Percentiles rank a stretch among this genome's conserved stretches.
Conservation (phyloP, 2,797 vertebrate species). For the Neoniphon sammara region DNA sequence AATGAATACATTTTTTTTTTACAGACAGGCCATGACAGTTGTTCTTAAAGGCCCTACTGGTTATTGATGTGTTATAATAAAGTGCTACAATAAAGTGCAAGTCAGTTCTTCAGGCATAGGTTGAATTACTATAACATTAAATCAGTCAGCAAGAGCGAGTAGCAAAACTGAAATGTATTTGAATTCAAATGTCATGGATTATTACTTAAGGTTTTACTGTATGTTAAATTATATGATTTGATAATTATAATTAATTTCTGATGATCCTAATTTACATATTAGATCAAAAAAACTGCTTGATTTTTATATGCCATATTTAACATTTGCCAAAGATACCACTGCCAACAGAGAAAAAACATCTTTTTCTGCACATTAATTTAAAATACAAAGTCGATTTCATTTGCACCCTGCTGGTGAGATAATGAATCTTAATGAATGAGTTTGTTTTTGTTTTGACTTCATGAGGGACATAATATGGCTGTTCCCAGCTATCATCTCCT, state of each 20-base stretch:
- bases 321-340: not conserved
- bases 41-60: no score
- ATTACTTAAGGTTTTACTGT: not conserved
- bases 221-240: not conserved
- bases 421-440: conserved; percentile 20
- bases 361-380: conserved; percentile 7
- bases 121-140: not conserved
- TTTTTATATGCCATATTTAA: not conserved
- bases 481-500: conserved; percentile 44
- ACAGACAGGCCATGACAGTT: no score
- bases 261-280: no score
- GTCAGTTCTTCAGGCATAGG: not conserved
- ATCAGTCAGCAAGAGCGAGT: no score
- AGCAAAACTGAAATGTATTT: not conserved
- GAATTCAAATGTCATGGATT: not conserved
- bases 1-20: no score
- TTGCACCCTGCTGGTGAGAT: conserved; percentile 8
- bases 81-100: no score
- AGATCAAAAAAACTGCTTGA: not conserved
- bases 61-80: no score
- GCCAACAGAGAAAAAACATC: not conserved
- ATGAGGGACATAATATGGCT: conserved; percentile 12
- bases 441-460: conserved; percentile 36
- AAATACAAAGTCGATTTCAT: conserved; percentile 27
- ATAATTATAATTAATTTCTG: not conserved